phyloP scores from a whole-genome alignment of 2,797 vertebrate genomes.

The Artibeus lituratus region DNA sequence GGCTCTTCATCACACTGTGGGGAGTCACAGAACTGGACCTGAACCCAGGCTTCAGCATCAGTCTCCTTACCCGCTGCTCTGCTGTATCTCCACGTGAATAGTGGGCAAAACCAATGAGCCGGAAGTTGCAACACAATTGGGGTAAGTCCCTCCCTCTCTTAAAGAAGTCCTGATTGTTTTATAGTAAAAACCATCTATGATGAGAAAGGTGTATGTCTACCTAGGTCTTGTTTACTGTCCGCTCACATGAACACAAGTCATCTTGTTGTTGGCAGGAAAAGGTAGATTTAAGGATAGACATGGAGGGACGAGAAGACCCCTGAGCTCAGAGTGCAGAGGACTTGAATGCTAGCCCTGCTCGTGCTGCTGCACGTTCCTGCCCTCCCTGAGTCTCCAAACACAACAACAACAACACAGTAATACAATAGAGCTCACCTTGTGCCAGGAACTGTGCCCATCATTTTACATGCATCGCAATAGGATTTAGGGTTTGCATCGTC shows the following conservation, averaged over 20 bases:
- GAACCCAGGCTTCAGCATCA: neutral
- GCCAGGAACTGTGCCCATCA: neutral
- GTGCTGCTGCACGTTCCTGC: neutral
- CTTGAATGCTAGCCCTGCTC: rapidly evolving
- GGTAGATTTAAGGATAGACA: neutral
- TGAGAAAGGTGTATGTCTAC: neutral
- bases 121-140: neutral
- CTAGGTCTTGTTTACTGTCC: neutral
- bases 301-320: neutral
- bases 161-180: neutral
- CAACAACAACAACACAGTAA: neutral
- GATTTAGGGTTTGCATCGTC: neutral
- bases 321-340: neutral
- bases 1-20: neutral
- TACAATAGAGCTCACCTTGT: neutral
- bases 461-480: neutral
- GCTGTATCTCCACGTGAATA: neutral
- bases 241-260: neutral
- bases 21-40: neutral
- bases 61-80: neutral
- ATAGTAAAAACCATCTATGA: neutral
- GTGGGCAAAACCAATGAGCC: neutral
- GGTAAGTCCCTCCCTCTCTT: neutral
- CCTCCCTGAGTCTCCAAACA: neutral
- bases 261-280: neutral